Conservation (phyloP, 2,113 vertebrate species). For the Poecilia latipinna region DNA sequence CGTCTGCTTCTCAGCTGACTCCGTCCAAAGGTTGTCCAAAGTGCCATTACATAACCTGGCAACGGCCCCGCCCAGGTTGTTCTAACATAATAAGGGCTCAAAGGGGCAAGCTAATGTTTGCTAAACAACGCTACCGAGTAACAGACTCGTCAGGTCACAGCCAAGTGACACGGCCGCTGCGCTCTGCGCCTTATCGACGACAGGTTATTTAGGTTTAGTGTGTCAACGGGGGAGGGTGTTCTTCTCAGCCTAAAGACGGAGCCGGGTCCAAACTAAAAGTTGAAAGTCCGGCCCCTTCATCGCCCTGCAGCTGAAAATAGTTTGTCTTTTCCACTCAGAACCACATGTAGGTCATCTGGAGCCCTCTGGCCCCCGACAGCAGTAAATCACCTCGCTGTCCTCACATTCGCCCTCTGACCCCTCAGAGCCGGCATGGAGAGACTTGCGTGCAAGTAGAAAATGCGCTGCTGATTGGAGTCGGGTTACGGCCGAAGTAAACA, state of each 20-base stretch:
- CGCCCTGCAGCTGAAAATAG: not conserved
- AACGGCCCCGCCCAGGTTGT: constrained; percentile 32
- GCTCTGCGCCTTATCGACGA: not conserved
- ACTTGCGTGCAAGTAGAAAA: constrained; percentile 2
- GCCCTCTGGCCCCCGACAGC: constrained; percentile 1
- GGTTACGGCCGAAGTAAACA: constrained; percentile 6
- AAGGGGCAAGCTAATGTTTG: constrained; percentile 55
- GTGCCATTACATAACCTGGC: constrained; percentile 65
- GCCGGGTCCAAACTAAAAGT: constrained; percentile 2
- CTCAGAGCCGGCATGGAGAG: not conserved
- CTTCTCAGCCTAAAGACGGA: not conserved
- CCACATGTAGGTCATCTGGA: constrained; percentile 25
- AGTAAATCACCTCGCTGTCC: constrained; percentile 29
- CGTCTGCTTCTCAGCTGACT: constrained; percentile 50
- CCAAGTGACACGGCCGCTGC: not conserved
- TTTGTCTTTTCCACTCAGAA: constrained; percentile 14
- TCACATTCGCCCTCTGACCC: constrained; percentile 29
- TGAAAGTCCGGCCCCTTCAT: not conserved
- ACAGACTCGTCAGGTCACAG: constrained; percentile 30
- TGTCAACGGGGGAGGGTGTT: constrained; percentile 52
- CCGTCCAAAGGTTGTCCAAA: constrained; percentile 61
- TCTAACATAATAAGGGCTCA: constrained; percentile 65
- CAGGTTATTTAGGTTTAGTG: constrained; percentile 59
- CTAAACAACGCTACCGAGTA: constrained; percentile 52
- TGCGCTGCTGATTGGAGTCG: constrained; percentile 1